Percentiles rank a stretch among this genome's conserved stretches.
Evolutionary conservation across 1,140 invertebrate species (phyloP).

Genomic region (Eufriesea mexicana): DNA sequence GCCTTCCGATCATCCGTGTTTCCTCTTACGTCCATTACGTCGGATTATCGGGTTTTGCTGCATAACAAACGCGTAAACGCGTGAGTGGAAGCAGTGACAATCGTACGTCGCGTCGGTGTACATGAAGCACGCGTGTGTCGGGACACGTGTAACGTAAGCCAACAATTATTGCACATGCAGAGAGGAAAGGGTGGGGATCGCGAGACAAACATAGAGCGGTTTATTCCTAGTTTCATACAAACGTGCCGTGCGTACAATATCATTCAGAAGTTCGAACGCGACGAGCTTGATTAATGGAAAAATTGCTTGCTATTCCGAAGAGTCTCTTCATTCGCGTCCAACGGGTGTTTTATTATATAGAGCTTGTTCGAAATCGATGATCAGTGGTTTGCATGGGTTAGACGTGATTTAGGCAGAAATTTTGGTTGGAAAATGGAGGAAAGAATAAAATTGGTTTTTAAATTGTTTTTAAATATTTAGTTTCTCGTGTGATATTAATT

Average conservation of each 20-base stretch:
- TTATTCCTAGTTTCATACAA: slow-evolving; percentile 25
- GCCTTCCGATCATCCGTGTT: slow-evolving; percentile 10
- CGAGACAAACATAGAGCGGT: neutral
- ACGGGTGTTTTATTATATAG: too few relatives aligned
- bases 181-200: neutral
- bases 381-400: too few relatives aligned
- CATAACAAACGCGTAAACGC: neutral
- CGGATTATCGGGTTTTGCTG: slow-evolving; percentile 25
- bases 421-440: too few relatives aligned
- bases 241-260: neutral
- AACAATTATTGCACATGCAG: slow-evolving; percentile 27
- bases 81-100: neutral
- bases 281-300: neutral
- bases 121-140: neutral
- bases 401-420: too few relatives aligned
- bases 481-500: too few relatives aligned
- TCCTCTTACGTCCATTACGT: slow-evolving; percentile 24
- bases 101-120: neutral
- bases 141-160: slow-evolving; percentile 3
- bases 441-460: too few relatives aligned
- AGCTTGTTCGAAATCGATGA: too few relatives aligned
- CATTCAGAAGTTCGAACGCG: neutral
- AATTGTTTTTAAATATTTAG: too few relatives aligned
- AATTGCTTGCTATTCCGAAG: too few relatives aligned
- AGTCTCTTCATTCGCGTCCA: too few relatives aligned